These are phyloP conservation scores for Calameuta pallipes DNA, from an alignment of 2,888 invertebrate species.

Conservation along the genomic window DNA sequence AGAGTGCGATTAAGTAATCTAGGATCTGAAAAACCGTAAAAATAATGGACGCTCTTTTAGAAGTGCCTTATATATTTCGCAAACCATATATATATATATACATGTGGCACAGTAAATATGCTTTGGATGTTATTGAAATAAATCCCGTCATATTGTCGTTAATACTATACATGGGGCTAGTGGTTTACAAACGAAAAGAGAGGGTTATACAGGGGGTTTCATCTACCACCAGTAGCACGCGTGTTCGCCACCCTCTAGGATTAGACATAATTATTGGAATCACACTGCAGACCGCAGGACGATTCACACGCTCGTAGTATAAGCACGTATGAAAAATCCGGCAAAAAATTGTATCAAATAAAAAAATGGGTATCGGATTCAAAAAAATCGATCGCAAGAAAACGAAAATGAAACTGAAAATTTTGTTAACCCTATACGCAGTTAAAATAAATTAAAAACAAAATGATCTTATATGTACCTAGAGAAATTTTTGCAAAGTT, in stretches of 20 bases:
- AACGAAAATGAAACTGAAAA: too few relatives aligned
- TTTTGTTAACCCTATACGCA: too few relatives aligned
- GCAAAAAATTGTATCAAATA: too few relatives aligned
- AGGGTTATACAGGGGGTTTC: conserved; percentile 41
- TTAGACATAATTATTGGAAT: conserved; percentile 63
- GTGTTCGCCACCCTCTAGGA: conserved; percentile 56
- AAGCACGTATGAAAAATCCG: not conserved
- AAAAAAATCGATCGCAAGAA: too few relatives aligned
- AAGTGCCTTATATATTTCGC: too few relatives aligned
- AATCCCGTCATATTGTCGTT: conserved; percentile 49
- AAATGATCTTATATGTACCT: not conserved
- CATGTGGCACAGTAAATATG: not conserved
- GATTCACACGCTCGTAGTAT: conserved; percentile 51
- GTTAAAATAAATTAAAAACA: not conserved
- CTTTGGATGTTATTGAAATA: conserved; percentile 55
- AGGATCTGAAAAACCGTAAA: too few relatives aligned
- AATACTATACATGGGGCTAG: conserved; percentile 29
- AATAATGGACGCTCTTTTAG: too few relatives aligned
- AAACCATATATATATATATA: too few relatives aligned
- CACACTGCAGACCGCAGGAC: conserved; percentile 52
- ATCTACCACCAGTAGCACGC: conserved; percentile 44
- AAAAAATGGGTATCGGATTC: too few relatives aligned
- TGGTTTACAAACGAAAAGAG: conserved; percentile 27
- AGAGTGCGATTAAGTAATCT: too few relatives aligned
- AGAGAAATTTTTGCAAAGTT: too few relatives aligned